These are phyloP conservation scores for Todiramphus saurophagus DNA, from an alignment of 2,113 vertebrate genomes.

Conservation along the genomic window DNA sequence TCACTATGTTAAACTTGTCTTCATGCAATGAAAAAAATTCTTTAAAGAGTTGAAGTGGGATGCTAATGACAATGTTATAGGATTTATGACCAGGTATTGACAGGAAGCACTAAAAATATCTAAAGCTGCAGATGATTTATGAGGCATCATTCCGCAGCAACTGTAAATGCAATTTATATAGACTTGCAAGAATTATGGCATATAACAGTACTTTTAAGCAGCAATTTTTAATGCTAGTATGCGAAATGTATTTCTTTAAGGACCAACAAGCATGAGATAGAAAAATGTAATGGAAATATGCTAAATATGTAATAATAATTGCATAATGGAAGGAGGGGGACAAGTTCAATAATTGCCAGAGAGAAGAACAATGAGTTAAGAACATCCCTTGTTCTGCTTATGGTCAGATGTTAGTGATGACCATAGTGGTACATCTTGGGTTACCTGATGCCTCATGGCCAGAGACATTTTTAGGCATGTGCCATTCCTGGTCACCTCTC, in stretches of 20 bases:
- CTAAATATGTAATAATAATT: not conserved
- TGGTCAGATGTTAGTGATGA: not conserved
- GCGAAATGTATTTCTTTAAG: constrained; percentile 43
- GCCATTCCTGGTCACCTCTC: not conserved
- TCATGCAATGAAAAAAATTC: not conserved
- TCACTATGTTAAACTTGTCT: not conserved
- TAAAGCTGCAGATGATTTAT: constrained; percentile 17
- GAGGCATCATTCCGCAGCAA: not conserved
- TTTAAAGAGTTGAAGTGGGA: not conserved
- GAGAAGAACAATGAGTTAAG: not conserved
- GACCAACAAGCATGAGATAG: not conserved
- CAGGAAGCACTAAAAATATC: not conserved
- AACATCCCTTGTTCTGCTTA: not conserved
- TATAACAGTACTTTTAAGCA: constrained; percentile 31
- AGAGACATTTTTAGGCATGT: not conserved
- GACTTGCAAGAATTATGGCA: constrained; percentile 38
- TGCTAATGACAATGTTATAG: not conserved
- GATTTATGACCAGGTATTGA: constrained; percentile 22
- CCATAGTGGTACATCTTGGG: fast-evolving
- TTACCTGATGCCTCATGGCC: not conserved
- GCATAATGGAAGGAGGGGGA: not conserved
- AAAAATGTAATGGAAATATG: not conserved
- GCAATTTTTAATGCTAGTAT: constrained; percentile 36
- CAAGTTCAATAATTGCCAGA: not conserved
- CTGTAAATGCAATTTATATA: constrained; percentile 36